Evolutionary conservation across 2,797 vertebrate species (phyloP).

Genomic region (Pantherophis vulpinus): DNA sequence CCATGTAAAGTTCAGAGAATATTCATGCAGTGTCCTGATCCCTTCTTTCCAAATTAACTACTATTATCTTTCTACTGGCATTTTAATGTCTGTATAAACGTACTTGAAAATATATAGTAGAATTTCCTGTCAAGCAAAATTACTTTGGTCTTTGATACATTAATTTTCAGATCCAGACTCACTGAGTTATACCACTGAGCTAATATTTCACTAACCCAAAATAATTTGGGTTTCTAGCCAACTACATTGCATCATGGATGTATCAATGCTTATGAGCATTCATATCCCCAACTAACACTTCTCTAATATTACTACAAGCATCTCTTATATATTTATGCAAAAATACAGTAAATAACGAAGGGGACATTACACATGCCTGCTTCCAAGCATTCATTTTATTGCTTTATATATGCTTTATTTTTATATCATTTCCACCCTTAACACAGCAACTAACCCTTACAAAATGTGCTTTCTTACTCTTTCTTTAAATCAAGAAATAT

Average conservation of each 20-base stretch:
- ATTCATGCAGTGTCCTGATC: not conserved
- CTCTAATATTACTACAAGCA: not conserved
- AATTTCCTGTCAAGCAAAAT: not conserved
- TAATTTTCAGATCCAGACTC: not conserved
- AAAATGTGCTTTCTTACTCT: no score
- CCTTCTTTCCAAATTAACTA: not conserved
- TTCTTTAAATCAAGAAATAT: no score
- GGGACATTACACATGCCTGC: not conserved
- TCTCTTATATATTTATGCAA: not conserved
- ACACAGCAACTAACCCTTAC: no score
- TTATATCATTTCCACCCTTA: not conserved
- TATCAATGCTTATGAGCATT: not conserved
- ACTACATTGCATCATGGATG: not conserved
- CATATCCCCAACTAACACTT: not conserved
- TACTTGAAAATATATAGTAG: not conserved
- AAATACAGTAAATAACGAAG: not conserved
- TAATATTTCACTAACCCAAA: not conserved
- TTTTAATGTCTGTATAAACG: not conserved
- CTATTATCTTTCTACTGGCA: not conserved
- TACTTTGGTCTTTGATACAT: not conserved
- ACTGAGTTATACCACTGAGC: not conserved
- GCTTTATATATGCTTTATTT: not conserved
- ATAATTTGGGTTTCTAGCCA: not conserved
- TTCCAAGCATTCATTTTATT: not conserved
- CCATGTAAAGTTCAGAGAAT: not conserved